Conservation (phyloP, 2,888 invertebrate species). For the Drosophila siamana region DNA sequence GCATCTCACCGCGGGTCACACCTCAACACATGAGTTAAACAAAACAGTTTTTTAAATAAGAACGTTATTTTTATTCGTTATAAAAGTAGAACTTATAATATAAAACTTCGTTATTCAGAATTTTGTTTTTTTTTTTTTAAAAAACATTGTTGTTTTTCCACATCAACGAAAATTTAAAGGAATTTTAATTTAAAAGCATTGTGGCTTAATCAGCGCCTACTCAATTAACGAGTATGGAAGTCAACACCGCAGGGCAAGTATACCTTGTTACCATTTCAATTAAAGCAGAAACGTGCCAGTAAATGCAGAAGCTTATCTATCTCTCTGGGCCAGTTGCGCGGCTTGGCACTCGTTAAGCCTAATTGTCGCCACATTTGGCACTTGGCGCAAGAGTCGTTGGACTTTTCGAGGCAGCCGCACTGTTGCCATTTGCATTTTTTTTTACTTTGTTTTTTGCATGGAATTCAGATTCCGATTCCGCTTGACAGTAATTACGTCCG, state of each 20-base stretch:
- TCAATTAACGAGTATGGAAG: slow-evolving; percentile 19
- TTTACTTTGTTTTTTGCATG: slow-evolving; percentile 34
- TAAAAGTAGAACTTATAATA: too few species aligned
- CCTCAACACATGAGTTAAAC: background rate
- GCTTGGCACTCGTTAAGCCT: slow-evolving; percentile 60
- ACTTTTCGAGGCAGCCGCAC: slow-evolving; percentile 74
- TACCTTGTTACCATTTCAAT: slow-evolving; percentile 52
- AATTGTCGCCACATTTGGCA: slow-evolving; percentile 68
- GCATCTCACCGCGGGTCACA: background rate
- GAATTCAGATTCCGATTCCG: slow-evolving; percentile 55
- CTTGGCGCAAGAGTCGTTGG: slow-evolving; percentile 67
- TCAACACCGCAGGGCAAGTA: slow-evolving; percentile 15
- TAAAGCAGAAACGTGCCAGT: slow-evolving; percentile 56
- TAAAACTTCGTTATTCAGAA: too few species aligned
- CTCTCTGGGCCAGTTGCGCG: slow-evolving; percentile 47
- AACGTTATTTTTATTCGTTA: background rate
- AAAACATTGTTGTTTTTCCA: slow-evolving; percentile 11
- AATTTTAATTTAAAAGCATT: background rate
- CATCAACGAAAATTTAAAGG: too few species aligned
- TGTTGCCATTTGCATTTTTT: slow-evolving; percentile 62
- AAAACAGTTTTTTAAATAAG: background rate
- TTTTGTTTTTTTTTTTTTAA: too few species aligned
- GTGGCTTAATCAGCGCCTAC: slow-evolving; percentile 13
- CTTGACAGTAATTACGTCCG: slow-evolving; percentile 76
- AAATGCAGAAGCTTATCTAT: slow-evolving; percentile 59